Base-by-base conservation (phyloP, 1,140 invertebrate genomes). In the Caenorhabditis inopinata region DNA sequence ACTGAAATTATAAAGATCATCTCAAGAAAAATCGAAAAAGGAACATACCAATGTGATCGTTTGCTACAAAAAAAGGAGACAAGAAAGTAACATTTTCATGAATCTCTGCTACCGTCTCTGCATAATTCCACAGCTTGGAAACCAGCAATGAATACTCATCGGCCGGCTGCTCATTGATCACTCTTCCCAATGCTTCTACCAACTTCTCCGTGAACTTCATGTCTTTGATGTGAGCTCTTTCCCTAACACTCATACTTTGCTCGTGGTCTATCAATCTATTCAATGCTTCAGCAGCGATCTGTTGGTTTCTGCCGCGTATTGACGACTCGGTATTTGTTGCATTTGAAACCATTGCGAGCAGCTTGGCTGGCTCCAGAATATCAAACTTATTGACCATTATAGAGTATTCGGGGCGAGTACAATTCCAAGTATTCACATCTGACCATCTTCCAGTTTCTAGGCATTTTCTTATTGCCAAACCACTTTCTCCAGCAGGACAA, bases 401-500 rank as follows among this genome's bases (percentile, higher is more conserved):
- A 0, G 78, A 58, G 23, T 79, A 75, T 42, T 83, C 53, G 0
- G 85, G 80, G 18, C 85, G 42, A 12, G 85, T 86, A 80, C 87
- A 87, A 68, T 87, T 89, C 74, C 80, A 85, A 6, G 45, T 23
- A 49, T 87, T 76, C 32, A 88, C 80, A 18, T 27, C 42, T 25
- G 46, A 45, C 85, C 85, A 86, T 74, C 80, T 49, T 16, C 77
- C 80, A 38, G 79, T 48, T 18, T 46, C 62, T 3, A 53, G 18
- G 81, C 86, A 87, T 74, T 76, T 79, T 62, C 87, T 12, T 0
- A 83, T 87, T 16, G 86, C 86, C 25, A 87, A 76, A 42, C 86
- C 86, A 46, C 86, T 81, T 85, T 88, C 81, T 12, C 53, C 45
- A 46, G 35, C 35, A 6, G 83, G 78, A 74, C 86, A 87, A 11